Percentiles rank a stretch among this genome's conserved stretches.
phyloP scores from a whole-genome alignment of 53 echinoderm and acorn worm genomes.

The Holothuria leucospilota region DNA sequence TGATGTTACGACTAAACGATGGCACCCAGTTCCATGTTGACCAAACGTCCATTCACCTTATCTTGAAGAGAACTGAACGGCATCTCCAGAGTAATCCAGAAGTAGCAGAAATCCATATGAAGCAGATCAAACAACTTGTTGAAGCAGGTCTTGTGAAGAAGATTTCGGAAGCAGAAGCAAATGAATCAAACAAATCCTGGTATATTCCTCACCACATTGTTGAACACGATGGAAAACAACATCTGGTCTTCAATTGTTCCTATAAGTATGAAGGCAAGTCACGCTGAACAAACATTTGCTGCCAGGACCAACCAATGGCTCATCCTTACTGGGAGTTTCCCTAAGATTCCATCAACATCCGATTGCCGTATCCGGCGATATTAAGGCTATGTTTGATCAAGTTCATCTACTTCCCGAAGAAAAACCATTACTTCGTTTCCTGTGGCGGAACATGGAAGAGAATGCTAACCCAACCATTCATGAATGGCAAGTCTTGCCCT shows the following conservation, averaged over 20 bases:
- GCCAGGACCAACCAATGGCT: constrained; percentile 51
- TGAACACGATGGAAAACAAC: constrained; percentile 25
- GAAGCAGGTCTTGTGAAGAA: constrained; percentile 33
- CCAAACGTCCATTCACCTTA: not conserved
- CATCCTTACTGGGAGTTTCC: constrained; percentile 33
- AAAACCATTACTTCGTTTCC: constrained; percentile 2
- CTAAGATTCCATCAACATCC: constrained; percentile 25
- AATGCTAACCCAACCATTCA: not conserved
- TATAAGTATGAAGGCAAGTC: constrained; percentile 38
- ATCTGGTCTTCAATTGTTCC: constrained; percentile 66
- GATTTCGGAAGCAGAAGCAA: constrained; percentile 20
- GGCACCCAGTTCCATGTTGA: not conserved
- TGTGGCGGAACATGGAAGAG: constrained; percentile 16
- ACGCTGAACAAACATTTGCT: constrained; percentile 49
- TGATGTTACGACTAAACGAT: not conserved
- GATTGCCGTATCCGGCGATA: constrained; percentile 42
- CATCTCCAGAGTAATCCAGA: not conserved
- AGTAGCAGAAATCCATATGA: constrained; percentile 15
- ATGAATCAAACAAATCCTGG: constrained; percentile 43
- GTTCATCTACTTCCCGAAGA: constrained; percentile 24
- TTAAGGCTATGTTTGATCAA: constrained; percentile 51
- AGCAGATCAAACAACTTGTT: constrained; percentile 35
- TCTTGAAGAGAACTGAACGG: constrained; percentile 1
- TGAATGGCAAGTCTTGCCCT: constrained; percentile 47
- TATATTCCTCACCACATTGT: constrained; percentile 63